Evolutionary conservation across 2,113 vertebrate species (phyloP).

Genomic region (Oostethus manadensis): DNA sequence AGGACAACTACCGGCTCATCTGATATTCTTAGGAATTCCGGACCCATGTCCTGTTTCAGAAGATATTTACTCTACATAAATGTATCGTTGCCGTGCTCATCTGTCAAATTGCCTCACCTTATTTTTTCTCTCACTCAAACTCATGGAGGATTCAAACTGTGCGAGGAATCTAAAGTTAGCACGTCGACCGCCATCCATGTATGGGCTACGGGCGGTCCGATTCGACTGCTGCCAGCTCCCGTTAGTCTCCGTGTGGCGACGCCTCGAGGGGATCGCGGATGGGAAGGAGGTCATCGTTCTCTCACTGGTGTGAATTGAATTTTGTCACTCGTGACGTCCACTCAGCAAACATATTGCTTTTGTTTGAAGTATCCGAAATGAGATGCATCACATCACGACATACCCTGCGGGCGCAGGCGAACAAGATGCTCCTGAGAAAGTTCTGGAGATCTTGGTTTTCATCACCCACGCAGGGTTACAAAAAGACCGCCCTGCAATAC

Average conservation of each 20-base stretch:
- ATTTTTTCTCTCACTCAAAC: slow-evolving; percentile 71
- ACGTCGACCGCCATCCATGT: slow-evolving; percentile 34
- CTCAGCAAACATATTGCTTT: neutral
- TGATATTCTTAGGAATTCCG: slow-evolving; percentile 78
- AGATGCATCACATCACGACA: neutral
- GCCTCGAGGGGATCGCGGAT: slow-evolving; percentile 31
- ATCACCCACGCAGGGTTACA: slow-evolving; percentile 45
- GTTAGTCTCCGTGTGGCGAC: slow-evolving; percentile 44
- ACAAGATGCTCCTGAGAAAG: slow-evolving; percentile 45
- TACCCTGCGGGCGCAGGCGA: slow-evolving; percentile 43
- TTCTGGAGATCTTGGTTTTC: slow-evolving; percentile 50
- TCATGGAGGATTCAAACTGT: slow-evolving; percentile 53
- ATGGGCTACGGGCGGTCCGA: slow-evolving; percentile 42
- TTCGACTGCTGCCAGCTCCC: slow-evolving; percentile 50
- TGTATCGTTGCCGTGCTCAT: neutral
- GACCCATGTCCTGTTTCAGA: slow-evolving; percentile 71
- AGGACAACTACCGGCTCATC: slow-evolving; percentile 74
- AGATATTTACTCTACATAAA: neutral
- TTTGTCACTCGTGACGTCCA: slow-evolving; percentile 16
- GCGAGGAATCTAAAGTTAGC: slow-evolving; percentile 27
- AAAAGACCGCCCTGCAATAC: slow-evolving; percentile 49
- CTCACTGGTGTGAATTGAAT: slow-evolving; percentile 10
- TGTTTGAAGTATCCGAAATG: neutral
- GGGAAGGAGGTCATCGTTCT: slow-evolving; percentile 19
- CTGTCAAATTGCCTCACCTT: slow-evolving; percentile 66